phyloP scores from a whole-genome alignment of 2,797 vertebrate species.

The Falco rusticolus region DNA sequence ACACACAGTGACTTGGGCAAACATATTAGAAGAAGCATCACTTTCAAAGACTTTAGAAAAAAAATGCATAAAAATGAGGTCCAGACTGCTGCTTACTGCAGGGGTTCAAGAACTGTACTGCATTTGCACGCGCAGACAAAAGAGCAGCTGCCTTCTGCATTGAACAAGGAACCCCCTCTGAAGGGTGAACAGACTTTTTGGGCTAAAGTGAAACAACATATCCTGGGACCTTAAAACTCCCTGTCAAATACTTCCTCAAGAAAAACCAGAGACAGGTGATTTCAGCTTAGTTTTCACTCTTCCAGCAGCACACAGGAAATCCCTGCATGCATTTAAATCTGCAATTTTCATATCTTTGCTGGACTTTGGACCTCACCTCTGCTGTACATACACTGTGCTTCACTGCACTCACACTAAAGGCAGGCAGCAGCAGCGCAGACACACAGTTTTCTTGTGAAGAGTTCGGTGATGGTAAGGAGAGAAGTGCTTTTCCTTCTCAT shows the following conservation, averaged over 20 bases:
- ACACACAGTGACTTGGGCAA: fast-evolving
- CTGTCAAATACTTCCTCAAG: not conserved
- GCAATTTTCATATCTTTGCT: fast-evolving
- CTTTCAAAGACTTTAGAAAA: not conserved
- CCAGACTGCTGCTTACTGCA: not conserved
- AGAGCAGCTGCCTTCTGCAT: not conserved
- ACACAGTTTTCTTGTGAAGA: not conserved
- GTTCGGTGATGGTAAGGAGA: not conserved
- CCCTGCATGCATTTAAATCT: fast-evolving
- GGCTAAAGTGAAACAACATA: not conserved
- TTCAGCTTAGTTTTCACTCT: not conserved
- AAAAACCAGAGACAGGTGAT: not conserved
- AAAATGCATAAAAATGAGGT: not conserved
- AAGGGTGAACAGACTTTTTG: not conserved
- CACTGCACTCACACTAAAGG: fast-evolving
- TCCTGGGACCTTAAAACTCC: not conserved
- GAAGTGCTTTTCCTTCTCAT: not conserved
- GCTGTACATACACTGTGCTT: fast-evolving
- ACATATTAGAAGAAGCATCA: fast-evolving
- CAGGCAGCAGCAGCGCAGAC: not conserved
- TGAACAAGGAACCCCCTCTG: fast-evolving
- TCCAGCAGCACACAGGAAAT: not conserved
- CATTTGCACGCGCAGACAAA: too few relatives aligned
- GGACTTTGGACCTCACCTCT: not conserved
- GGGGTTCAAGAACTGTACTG: not conserved